phyloP scores from a whole-genome alignment of 1,140 invertebrate species.

The Sycophaga agraensis region DNA sequence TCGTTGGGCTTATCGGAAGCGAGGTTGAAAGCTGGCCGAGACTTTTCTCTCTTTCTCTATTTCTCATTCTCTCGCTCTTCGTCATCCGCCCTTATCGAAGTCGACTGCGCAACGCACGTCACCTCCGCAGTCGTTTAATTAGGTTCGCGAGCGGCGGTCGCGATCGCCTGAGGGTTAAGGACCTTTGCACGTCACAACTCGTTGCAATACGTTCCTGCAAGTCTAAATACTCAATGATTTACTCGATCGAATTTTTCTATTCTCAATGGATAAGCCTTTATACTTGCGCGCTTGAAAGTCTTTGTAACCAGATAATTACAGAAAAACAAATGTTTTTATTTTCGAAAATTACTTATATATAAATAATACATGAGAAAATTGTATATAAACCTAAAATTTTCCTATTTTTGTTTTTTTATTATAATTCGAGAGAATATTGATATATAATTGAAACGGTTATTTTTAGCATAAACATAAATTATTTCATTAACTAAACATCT shows the following conservation, averaged over 20 bases:
- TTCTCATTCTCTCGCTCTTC: not conserved
- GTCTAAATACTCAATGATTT: not conserved
- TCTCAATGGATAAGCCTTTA: not conserved
- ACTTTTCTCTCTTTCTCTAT: not conserved
- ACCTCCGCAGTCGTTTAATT: constrained; percentile 20
- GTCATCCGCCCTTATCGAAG: constrained; percentile 9
- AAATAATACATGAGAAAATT: too few species aligned
- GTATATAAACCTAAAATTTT: too few species aligned
- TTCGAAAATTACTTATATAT: not conserved
- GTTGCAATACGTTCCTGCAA: not conserved
- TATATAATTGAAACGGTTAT: too few species aligned
- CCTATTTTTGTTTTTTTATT: too few species aligned
- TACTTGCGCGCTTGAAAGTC: not conserved
- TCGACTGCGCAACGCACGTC: constrained; percentile 12
- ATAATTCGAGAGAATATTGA: too few species aligned
- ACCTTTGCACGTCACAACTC: constrained; percentile 1
- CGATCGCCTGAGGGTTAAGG: constrained; percentile 11
- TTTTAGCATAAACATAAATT: too few species aligned
- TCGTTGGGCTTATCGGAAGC: constrained; percentile 10
- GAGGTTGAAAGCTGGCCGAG: not conserved
- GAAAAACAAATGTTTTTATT: not conserved
- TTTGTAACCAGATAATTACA: not conserved
- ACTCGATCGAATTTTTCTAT: not conserved
- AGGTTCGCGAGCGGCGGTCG: constrained; percentile 4
- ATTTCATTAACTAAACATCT: too few species aligned